These are phyloP conservation scores for Leptobrachium leishanense DNA, from an alignment of 2,113 vertebrate species.

Conservation along the genomic window DNA sequence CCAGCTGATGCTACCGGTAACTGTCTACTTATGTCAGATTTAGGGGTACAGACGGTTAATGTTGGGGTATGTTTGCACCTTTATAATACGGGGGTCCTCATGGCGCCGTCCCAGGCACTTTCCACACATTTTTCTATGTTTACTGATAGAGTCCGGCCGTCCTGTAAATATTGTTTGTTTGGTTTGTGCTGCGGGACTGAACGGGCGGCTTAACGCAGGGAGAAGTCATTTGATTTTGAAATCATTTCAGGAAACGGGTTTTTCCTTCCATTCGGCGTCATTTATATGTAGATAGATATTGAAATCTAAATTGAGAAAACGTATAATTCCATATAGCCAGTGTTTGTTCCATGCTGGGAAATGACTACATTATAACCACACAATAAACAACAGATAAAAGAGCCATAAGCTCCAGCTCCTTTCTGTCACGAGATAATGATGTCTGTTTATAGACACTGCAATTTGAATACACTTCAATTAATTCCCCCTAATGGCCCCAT, in stretches of 20 bases:
- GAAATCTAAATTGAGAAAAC: slow-evolving; percentile 80
- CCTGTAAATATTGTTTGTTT: slow-evolving; percentile 29
- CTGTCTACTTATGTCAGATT: too few relatives aligned
- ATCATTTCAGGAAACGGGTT: slow-evolving; percentile 74
- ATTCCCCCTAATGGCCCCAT: slow-evolving; percentile 71
- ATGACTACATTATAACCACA: slow-evolving; percentile 66
- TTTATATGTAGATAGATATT: slow-evolving; percentile 73
- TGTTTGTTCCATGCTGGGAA: slow-evolving; percentile 66
- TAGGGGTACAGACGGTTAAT: too few relatives aligned
- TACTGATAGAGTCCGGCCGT: slow-evolving; percentile 19
- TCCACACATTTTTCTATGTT: slow-evolving; percentile 6
- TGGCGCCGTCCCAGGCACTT: too few relatives aligned
- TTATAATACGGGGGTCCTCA: too few relatives aligned
- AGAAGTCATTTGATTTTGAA: slow-evolving; percentile 69
- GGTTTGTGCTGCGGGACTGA: slow-evolving; percentile 36
- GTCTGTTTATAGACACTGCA: slow-evolving; percentile 68
- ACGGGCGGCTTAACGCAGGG: slow-evolving; percentile 74
- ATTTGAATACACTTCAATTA: slow-evolving; percentile 74
- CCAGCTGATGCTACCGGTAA: too few relatives aligned
- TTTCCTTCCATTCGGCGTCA: slow-evolving; percentile 72
- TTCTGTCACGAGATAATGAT: slow-evolving; percentile 71
- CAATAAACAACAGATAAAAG: slow-evolving; percentile 74
- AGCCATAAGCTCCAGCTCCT: slow-evolving; percentile 65
- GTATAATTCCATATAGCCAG: slow-evolving; percentile 64
- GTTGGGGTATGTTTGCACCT: too few relatives aligned